Conservation (phyloP, 2,113 vertebrate genomes). For the Trogon melanurus region DNA sequence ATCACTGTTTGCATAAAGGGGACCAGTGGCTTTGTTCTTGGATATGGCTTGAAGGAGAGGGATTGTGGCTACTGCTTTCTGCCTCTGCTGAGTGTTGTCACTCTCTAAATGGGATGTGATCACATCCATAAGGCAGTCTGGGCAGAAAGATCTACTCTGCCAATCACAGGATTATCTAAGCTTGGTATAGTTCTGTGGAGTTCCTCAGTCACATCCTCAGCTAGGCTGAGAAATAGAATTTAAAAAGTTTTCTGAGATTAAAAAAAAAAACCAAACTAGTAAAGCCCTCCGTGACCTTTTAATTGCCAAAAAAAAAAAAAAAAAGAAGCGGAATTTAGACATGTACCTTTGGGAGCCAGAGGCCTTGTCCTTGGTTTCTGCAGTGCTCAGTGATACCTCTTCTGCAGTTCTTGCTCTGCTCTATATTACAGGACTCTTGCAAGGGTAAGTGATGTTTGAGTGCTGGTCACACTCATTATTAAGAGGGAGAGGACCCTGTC, state of each 20-base stretch:
- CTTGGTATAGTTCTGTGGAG: background rate
- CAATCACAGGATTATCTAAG: background rate
- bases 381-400: background rate
- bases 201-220: background rate
- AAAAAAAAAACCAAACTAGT: background rate
- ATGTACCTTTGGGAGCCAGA: background rate
- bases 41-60: background rate
- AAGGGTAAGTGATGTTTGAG: background rate
- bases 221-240: background rate
- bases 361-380: background rate
- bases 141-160: background rate
- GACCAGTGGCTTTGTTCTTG: background rate
- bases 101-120: background rate
- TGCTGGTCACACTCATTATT: background rate
- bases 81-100: background rate
- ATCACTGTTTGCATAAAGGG: background rate
- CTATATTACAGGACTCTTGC: background rate
- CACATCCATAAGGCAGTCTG: background rate
- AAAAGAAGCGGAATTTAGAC: background rate
- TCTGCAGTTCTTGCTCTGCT: background rate
- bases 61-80: background rate
- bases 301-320: background rate
- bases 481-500: background rate
- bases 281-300: background rate
- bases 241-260: background rate